Base-by-base conservation (phyloP, 2,113 vertebrate species). In the Engraulis encrasicolus region DNA sequence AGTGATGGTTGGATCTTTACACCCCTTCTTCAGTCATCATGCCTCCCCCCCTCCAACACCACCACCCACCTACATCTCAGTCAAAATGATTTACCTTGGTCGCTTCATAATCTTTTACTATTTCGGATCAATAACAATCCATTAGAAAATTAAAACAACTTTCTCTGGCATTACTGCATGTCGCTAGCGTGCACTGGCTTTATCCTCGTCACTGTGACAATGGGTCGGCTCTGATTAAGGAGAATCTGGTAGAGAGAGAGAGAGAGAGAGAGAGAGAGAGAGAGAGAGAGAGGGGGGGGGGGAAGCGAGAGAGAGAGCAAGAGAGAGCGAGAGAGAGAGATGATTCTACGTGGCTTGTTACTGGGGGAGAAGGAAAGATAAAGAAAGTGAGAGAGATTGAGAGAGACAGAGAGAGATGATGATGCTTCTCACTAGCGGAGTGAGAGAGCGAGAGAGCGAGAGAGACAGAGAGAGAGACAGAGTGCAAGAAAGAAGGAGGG, bases 41-140 rank as follows among this genome's bases (percentile, higher is more conserved):
- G 23, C 27, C 17, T 31, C 66, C 50, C 66, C n/a, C n/a, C n/a
- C n/a, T n/a, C n/a, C n/a, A n/a, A n/a, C n/a, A n/a, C n/a, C n/a
- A n/a, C n/a, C n/a, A n/a, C n/a, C 66, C 66, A 34, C 66, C 66
- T 71, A 71, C 61, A 23, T 9, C 61, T 71, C 61, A 71, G 61
- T 71, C 61, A 71, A 71, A 71, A 71, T 71, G 61, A 71, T 71
- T 71, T 71, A 71, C 61, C 61, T 71, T 34, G 61, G 61, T 71
- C 23, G 61, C 61, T 71, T 71, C 61, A 71, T 71, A 71, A 71
- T 71, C 61, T 71, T 71, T 71, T 71, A 71, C 61, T 71, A 71
- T 71, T 71, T 71, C n/a, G 79, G 45, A 83, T 48, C 78, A 48
- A 81, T 19, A 79, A n/a, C 37, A 84, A 78, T 84, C 77, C 83